Evolutionary conservation across 1,140 invertebrate genomes (phyloP), one percentile per base, ranked within the genome.

Genomic region (Calephelis virginiensis): DNA sequence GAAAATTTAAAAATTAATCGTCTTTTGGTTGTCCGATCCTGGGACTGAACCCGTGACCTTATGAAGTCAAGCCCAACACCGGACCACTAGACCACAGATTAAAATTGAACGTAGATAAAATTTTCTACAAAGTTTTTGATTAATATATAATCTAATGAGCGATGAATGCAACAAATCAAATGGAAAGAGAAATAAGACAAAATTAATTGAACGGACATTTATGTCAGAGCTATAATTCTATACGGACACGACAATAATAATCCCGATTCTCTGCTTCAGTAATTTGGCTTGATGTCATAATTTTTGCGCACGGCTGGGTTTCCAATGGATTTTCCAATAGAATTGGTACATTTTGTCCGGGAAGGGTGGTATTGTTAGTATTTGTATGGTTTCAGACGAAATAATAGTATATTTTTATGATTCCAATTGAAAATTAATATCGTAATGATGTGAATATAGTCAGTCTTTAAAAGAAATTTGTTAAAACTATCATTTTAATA

Each of bases 271-370:
- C 78, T 77, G 70, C 74, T 78, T 74, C 75, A 84, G 84, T 89
- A 89, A 86, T 86, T 86, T 81, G 74, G 73, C 75, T 80, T 83
- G 74, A 85, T 85, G 79, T 87, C 82, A 85, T 86, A 82, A 77
- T 85, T 85, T 83, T 87, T 77, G 70, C 82, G 78, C 77, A 80
- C 80, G 83, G 80, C 65, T 80, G 83, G 73, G 73, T 64, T 70
- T 67, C 68, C 72, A 84, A 83, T 85, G 83, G 77, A 80, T 86
- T 90, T 88, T 81, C 79, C 80, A 76, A 86, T 85, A 82, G 80
- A 86, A 83, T 85, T 84, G 80, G 70, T 80, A 73, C 72, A 74
- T 77, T 79, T 74, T 70, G 66, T 63, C 68, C 72, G 66, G 61
- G 61, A 43, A 49, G 63, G 67, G 67, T 69, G 66, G 66, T 74